Evolutionary conservation across 2,113 vertebrate species (phyloP), one percentile per base, ranked within the genome.

Genomic region (Harpagus bidentatus): DNA sequence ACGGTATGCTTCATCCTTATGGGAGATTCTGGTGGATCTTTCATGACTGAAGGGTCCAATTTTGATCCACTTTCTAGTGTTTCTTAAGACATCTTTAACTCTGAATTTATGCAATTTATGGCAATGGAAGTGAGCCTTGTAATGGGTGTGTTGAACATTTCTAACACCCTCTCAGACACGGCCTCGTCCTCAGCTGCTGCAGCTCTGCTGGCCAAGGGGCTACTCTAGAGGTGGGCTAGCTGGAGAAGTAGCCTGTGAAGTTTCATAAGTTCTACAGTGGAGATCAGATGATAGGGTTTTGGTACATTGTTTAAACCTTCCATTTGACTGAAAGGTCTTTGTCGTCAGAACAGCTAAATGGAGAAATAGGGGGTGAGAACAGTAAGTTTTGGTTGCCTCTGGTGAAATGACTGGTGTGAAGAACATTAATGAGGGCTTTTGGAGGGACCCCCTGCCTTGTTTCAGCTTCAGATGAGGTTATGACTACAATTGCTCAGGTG

Each of bases 371-470:
- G 42, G 53, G 28, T 29, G 18, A 90, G 63, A 90, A 36, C n/a
- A 22, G 11, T 31, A 66, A 53, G 11, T 66, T 56, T 43, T 23
- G 13, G 7, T 70, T 48, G 13, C 19, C 28, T 88, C 50, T 61
- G 28, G 11, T 83, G 62, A 90, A 90, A 31, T 38, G 59, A 61
- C 20, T 38, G 59, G 56, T 3, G 1, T 56, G 36, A 61, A 88
- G 40, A 82, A 77, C 21, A 28, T 40, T 17, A 63, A 72, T 21
- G 53, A 36, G 36, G 50, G 15, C 4, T 73, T 93, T 80, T 52
- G 43, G 18, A n/a, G 12, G 9, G 20, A 23, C 25, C 8, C 4
- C 3, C 1, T 12, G 22, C 5, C 16, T 61, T 34, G 5, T 45
- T 90, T 58, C 55, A 86, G 22, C 36, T 62, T 85, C 45, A 86